Percentiles rank a stretch among this genome's conserved stretches.
Conservation (phyloP, 1,140 invertebrate genomes). For the Planococcus citri region DNA sequence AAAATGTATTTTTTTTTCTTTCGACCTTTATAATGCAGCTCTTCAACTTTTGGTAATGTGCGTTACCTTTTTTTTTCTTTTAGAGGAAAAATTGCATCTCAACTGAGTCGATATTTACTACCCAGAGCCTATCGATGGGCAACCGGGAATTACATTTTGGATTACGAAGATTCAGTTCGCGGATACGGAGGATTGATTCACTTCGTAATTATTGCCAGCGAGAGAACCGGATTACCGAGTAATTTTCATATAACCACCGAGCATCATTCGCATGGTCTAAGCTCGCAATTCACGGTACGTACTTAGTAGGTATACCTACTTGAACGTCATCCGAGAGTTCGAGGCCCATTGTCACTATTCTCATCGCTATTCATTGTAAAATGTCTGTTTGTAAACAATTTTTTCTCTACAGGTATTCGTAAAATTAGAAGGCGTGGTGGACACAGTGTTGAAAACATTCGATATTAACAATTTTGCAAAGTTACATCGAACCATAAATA, state of each 20-base stretch:
- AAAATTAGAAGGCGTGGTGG: conserved; percentile 40
- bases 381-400: background rate
- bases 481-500: background rate
- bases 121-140: conserved; percentile 38
- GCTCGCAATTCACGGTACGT: conserved; percentile 42
- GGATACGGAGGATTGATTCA: conserved; percentile 47
- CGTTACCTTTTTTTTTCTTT: too few relatives aligned
- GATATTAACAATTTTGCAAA: conserved; percentile 30
- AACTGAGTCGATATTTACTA: conserved; percentile 43
- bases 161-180: conserved; percentile 44
- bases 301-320: too few relatives aligned
- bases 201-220: conserved; percentile 44
- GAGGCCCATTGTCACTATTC: background rate
- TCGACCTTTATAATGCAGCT: background rate
- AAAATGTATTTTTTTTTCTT: conserved; percentile 36
- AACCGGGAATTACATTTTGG: conserved; percentile 50
- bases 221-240: conserved; percentile 44
- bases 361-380: background rate
- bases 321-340: too few relatives aligned
- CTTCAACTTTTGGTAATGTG: too few relatives aligned
- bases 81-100: conserved; percentile 42
- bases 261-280: conserved; percentile 43
- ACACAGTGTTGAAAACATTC: conserved; percentile 29
- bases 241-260: conserved; percentile 44
- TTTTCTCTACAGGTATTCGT: conserved; percentile 39